Evolutionary conservation across 2,113 vertebrate species (phyloP), one percentile per base, ranked within the genome.

Genomic region (Melanotaenia duboulayi): DNA sequence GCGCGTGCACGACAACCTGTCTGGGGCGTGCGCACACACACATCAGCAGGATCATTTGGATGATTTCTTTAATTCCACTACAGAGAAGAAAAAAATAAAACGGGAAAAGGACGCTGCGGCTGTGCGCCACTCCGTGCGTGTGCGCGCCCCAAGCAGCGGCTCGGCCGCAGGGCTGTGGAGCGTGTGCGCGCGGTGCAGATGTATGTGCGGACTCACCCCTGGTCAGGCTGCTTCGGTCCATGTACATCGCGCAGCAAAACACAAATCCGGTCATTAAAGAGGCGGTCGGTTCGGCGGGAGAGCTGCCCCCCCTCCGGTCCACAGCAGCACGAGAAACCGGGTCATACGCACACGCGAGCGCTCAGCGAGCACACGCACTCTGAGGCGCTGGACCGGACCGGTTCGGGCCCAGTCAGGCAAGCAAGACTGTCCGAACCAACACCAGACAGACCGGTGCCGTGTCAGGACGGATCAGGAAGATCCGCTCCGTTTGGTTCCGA

Each of bases 171-270:
- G 40, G 20, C 3, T 19, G 20, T 40, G 69, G 10, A 39, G 54
- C 32, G 23, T 19, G 37, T 12, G 66, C 12, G 13, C 17, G 35
- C 57, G 52, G 25, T 66, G 63, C 69, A 67, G 62, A 35, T 62
- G 60, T 23, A 10, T 40, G 9, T 16, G 61, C 8, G 20, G 12
- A 77, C 93, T 95, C 92, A 94, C 93, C 94, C 54, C 91, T 92
- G 77, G 77, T 89, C 90, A 92, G 83, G 88, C 90, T 94, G 94
- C 89, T 94, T 93, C 93, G 92, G 91, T 95, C 94, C 94, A 95
- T 95, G 90, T 94, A 95, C 93, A 95, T 90, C 89, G 94, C 94
- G 90, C 94, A 95, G 91, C 94, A 95, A 74, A 94, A 87, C 87
- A 94, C 94, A 46, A 95, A 91, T 87, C 93, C 94, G 83, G 91